Evolutionary conservation across 2,113 vertebrate genomes (phyloP), one percentile per base, ranked within the genome.

Genomic region (Phalacrocorax pelagicus): DNA sequence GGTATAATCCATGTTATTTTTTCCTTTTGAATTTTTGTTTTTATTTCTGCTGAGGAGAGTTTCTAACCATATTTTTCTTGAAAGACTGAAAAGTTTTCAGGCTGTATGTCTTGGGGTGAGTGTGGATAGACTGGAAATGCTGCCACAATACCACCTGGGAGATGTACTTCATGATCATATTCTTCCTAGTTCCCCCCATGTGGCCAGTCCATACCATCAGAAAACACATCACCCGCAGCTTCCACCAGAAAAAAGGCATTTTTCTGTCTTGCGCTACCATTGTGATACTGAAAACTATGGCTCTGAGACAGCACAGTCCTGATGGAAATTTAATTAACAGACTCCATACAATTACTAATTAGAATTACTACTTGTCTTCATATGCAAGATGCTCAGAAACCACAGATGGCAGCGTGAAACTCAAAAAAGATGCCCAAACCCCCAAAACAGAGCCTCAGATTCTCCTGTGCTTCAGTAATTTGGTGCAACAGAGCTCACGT

Each of bases 41-140:
- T 17, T 38, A 26, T 51, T 67, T 86, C 34, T 67, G 6, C 19
- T 65, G 15, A 79, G 32, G 10, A 38, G 16, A 16, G 19, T 86
- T 75, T 67, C 32, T 54, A 75, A 74, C 6, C 9, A 62, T 21
- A 17, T 18, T 73, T 78, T 67, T 59, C 42, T 54, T 51, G 57
- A 81, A 88, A 82, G 10, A 27, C 22, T 71, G 22, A 71, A 62
- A 57, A 55, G 2, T 11, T 13, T 67, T 66, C n/a, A 58, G 36
- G 17, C 4, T 49, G 6, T 34, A 7, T 36, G 3, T 20, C 26
- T 15, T 40, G 9, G 6, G 6, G 44, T 0, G 1, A 6, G 12
- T 40, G 12, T 51, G 27, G 32, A 44, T 18, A 74, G 36, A 40
- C 19, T 67, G 52, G 27, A 22, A 94, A 51, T 26, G 16, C 19